phyloP scores from a whole-genome alignment of 1,140 invertebrate genomes.

The Heliconius hermathena region DNA sequence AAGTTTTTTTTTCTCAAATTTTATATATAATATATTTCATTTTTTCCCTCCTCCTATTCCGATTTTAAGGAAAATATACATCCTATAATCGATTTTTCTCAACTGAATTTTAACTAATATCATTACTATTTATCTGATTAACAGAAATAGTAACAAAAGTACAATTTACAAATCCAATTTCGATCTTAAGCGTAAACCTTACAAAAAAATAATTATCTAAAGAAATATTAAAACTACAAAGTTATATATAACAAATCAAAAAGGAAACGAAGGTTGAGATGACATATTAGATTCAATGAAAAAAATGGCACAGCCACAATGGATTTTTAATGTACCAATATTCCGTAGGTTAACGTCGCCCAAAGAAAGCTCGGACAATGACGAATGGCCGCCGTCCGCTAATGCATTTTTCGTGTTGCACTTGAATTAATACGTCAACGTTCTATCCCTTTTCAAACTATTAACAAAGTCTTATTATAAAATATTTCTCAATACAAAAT shows the following conservation, averaged over 20 bases:
- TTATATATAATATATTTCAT: too few relatives aligned
- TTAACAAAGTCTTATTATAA: constrained; percentile 25
- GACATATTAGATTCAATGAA: constrained; percentile 4
- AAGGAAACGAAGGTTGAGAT: neutral
- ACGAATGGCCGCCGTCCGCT: constrained; percentile 62
- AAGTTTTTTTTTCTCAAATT: neutral
- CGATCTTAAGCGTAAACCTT: too few relatives aligned
- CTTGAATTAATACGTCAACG: constrained; percentile 75
- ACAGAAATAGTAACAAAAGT: too few relatives aligned
- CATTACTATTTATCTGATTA: too few relatives aligned
- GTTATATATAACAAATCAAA: neutral
- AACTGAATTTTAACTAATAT: too few relatives aligned
- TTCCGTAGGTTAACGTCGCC: constrained; percentile 43
- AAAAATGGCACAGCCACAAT: constrained; percentile 27
- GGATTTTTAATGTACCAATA: constrained; percentile 46
- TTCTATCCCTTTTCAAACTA: constrained; percentile 37
- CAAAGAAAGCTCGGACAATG: constrained; percentile 66
- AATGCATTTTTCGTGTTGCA: constrained; percentile 81
- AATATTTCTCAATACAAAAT: neutral
- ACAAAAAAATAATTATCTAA: neutral
- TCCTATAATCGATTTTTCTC: too few relatives aligned
- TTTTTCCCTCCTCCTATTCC: too few relatives aligned
- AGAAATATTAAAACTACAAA: neutral
- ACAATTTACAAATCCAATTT: too few relatives aligned
- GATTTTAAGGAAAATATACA: too few relatives aligned